Evolutionary conservation across 2,888 invertebrate genomes (phyloP).

Genomic region (Sisyra terminalis): DNA sequence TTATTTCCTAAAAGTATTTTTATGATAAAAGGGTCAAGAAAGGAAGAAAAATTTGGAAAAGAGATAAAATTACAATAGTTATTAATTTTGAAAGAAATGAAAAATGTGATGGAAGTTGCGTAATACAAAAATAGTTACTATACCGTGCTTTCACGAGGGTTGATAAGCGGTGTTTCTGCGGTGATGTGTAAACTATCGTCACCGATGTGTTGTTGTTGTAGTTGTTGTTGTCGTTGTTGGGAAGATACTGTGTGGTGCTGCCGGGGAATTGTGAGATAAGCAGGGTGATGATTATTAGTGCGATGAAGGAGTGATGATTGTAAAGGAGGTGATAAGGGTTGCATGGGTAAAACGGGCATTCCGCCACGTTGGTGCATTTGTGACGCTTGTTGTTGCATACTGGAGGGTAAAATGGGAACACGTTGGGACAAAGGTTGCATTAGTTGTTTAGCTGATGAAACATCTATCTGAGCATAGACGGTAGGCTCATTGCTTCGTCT

Average conservation of each 20-base stretch:
- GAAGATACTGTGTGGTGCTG: conserved; percentile 18
- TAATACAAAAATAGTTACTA: conserved; percentile 10
- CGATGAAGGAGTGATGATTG: conserved; percentile 2
- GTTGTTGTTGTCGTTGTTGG: conserved; percentile 21
- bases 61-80: too few relatives aligned
- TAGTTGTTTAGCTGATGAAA: conserved; percentile 19
- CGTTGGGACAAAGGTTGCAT: conserved; percentile 21
- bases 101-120: neutral
- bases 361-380: conserved; percentile 2
- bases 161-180: conserved; percentile 25
- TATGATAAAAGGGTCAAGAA: too few relatives aligned
- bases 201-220: conserved; percentile 15
- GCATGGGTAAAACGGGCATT: conserved; percentile 1
- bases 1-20: too few relatives aligned
- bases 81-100: too few relatives aligned
- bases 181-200: conserved; percentile 19
- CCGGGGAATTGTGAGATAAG: conserved; percentile 22
- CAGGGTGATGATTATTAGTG: conserved; percentile 13
- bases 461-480: conserved; percentile 37
- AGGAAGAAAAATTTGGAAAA: too few relatives aligned
- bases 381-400: neutral
- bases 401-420: neutral
- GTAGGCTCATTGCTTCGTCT: conserved; percentile 29
- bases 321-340: conserved; percentile 4
- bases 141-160: conserved; percentile 12